These are phyloP conservation scores for Aptenodytes forsteri DNA, from an alignment of 2,113 vertebrate genomes.

Conservation along the genomic window DNA sequence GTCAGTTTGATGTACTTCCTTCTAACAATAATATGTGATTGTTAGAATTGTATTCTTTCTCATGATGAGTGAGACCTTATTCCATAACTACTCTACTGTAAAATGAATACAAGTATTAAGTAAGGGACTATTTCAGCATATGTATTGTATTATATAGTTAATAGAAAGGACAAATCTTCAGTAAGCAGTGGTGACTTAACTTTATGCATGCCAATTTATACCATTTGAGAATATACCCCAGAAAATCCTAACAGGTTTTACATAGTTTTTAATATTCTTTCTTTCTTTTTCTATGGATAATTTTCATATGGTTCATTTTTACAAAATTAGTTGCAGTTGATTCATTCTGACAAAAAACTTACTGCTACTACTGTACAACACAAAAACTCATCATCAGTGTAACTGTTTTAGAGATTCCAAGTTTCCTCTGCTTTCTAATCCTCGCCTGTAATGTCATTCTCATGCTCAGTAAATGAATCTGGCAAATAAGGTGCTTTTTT, in stretches of 20 bases:
- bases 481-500: neutral
- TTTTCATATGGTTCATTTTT: neutral
- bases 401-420: neutral
- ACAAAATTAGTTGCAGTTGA: neutral
- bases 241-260: neutral
- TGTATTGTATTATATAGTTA: neutral
- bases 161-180: neutral
- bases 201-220: neutral
- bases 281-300: neutral
- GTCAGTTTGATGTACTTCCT: neutral
- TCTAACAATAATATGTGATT: neutral
- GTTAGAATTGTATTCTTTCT: slow-evolving; percentile 4
- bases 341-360: neutral
- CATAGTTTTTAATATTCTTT: neutral
- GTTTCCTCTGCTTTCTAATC: neutral
- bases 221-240: neutral
- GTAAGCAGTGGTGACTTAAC: neutral
- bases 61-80: neutral
- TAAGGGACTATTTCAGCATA: neutral
- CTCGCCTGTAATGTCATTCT: neutral
- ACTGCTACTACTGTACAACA: neutral
- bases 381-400: neutral
- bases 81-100: neutral
- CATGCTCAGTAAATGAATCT: neutral
- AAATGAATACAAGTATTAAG: neutral